Conservation (phyloP, 1,140 invertebrate species). For the Drosophila kurseongensis region DNA sequence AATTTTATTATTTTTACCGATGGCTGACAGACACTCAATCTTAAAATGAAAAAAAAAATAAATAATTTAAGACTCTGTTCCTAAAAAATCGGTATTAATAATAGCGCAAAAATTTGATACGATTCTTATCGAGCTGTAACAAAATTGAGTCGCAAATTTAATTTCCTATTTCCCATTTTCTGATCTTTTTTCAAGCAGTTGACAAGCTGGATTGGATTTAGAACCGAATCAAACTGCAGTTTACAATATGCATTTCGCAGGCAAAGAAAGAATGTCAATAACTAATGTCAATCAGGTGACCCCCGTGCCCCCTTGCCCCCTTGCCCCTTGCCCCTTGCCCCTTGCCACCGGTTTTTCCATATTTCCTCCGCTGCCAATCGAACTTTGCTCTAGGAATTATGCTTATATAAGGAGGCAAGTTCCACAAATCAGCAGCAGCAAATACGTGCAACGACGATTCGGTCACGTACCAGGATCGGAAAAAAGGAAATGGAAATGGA, state of each 20-base stretch:
- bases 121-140: not conserved
- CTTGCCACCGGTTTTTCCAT: not conserved
- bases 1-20: too few species aligned
- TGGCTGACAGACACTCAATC: too few species aligned
- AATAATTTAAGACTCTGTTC: too few species aligned
- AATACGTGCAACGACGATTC: constrained; percentile 71
- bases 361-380: constrained; percentile 34
- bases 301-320: not conserved
- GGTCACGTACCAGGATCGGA: constrained; percentile 66
- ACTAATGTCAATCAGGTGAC: constrained; percentile 39
- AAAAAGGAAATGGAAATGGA: constrained; percentile 18
- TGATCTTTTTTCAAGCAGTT: not conserved
- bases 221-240: not conserved
- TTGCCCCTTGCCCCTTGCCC: too few species aligned
- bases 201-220: not conserved
- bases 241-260: not conserved
- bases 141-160: not conserved
- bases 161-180: constrained; percentile 5
- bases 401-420: constrained; percentile 52
- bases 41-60: too few species aligned
- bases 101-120: too few species aligned
- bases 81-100: too few species aligned
- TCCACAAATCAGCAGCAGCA: constrained; percentile 54
- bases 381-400: constrained; percentile 57
- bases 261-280: constrained; percentile 28